Conservation (phyloP, 2,888 invertebrate genomes). For the Charanyca ferruginea region DNA sequence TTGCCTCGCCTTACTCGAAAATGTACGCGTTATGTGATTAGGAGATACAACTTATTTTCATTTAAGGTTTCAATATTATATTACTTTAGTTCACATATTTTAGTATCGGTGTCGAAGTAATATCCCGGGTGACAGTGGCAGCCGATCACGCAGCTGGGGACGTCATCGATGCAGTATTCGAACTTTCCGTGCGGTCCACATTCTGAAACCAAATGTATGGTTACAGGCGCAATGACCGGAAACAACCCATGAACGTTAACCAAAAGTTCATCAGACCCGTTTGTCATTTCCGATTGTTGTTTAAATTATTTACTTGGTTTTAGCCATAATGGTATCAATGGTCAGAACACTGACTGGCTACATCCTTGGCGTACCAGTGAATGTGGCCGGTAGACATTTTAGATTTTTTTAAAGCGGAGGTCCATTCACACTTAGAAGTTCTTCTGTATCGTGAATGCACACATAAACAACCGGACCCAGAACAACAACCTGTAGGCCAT, state of each 20-base stretch:
- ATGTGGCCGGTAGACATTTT: too few relatives aligned
- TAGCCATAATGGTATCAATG: neutral
- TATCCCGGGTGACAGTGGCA: constrained; percentile 88
- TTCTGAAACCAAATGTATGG: constrained; percentile 70
- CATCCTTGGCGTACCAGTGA: too few relatives aligned
- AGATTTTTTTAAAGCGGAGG: too few relatives aligned
- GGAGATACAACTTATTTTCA: neutral
- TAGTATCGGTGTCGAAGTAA: constrained; percentile 85
- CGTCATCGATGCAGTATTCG: constrained; percentile 85
- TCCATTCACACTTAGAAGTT: too few relatives aligned
- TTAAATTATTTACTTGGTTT: neutral
- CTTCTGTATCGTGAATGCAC: too few relatives aligned
- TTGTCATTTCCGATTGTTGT: neutral
- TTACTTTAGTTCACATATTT: constrained; percentile 88
- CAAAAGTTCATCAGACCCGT: neutral
- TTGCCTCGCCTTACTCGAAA: neutral
- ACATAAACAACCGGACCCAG: too few relatives aligned
- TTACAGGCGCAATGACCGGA: neutral
- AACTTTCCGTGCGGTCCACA: constrained; percentile 86
- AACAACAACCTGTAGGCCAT: too few relatives aligned
- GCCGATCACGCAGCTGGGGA: constrained; percentile 85
- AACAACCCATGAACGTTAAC: neutral
- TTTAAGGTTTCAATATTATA: constrained; percentile 1
- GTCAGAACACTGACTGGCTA: neutral
- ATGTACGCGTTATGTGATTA: neutral